Conservation (phyloP, 2,888 invertebrate genomes). For the Chrysopilus asiliformis region DNA sequence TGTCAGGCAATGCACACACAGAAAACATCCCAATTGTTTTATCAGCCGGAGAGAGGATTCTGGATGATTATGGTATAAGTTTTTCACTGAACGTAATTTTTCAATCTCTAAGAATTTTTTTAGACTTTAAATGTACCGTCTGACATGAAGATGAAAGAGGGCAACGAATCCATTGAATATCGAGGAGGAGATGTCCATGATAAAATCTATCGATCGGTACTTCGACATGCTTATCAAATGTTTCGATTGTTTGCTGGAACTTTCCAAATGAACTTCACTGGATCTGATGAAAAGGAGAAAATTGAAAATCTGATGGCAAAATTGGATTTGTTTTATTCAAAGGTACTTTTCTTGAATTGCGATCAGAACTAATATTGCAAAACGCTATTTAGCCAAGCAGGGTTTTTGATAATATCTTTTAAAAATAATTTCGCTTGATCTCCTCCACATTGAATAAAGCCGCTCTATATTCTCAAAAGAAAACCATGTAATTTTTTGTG, state of each 20-base stretch:
- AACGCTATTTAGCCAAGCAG: no score
- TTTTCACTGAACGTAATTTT: no score
- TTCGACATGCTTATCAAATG: conserved; percentile 68
- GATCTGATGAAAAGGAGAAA: conserved; percentile 37
- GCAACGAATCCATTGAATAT: conserved; percentile 55
- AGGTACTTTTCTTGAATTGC: conserved; percentile 41
- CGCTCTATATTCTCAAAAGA: no score
- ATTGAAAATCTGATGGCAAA: conserved; percentile 49
- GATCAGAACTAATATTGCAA: no score
- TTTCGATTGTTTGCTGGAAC: conserved; percentile 75
- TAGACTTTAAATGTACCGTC: conserved; percentile 67
- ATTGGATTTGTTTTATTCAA: conserved; percentile 65
- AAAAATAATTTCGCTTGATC: no score
- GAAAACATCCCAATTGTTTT: conserved; percentile 76
- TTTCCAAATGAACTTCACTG: conserved; percentile 49
- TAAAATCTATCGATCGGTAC: conserved; percentile 52
- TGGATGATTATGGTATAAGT: conserved; percentile 85
- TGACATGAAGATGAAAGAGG: conserved; percentile 58
- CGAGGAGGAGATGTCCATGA: conserved; percentile 71
- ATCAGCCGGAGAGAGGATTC: conserved; percentile 72
- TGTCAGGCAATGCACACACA: conserved; percentile 82
- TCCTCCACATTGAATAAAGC: no score
- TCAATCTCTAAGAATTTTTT: no score
- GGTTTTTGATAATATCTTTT: no score
- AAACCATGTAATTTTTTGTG: no score